A percentile compares a stretch with the other conserved stretches of the same genome.
phyloP scores from a whole-genome alignment of 2,888 invertebrate genomes.

The Sesia bembeciformis region DNA sequence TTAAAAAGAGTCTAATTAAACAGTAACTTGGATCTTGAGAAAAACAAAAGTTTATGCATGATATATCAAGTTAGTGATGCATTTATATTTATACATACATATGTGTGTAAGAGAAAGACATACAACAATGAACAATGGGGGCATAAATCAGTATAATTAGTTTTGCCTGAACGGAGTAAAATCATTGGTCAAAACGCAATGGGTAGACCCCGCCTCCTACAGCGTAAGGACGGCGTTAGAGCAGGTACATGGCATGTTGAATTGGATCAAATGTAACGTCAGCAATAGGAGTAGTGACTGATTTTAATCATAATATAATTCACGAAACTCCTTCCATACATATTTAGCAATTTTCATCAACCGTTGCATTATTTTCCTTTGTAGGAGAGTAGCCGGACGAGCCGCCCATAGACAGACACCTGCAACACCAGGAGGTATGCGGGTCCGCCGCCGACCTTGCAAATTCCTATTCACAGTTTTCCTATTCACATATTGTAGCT shows the following conservation, averaged over 20 bases:
- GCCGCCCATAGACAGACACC: too few relatives aligned
- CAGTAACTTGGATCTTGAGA: conserved; percentile 1
- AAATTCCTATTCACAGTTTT: too few relatives aligned
- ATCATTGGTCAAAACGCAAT: conserved; percentile 79
- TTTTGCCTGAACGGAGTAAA: conserved; percentile 77
- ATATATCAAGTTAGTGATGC: conserved; percentile 34
- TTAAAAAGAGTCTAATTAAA: conserved; percentile 3
- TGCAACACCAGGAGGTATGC: too few relatives aligned
- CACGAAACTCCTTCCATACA: background rate
- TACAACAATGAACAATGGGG: conserved; percentile 92
- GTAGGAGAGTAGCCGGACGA: too few relatives aligned
- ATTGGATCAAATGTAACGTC: conserved; percentile 57
- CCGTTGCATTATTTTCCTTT: too few relatives aligned
- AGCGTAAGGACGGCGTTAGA: conserved; percentile 46
- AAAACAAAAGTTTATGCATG: conserved; percentile 22
- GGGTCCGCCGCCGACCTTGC: too few relatives aligned
- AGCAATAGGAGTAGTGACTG: conserved; percentile 32
- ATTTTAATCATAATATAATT: background rate
- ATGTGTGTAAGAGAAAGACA: conserved; percentile 67
- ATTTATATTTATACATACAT: conserved; percentile 37
- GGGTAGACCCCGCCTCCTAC: conserved; percentile 72
- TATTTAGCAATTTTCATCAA: too few relatives aligned
- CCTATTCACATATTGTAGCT: too few relatives aligned
- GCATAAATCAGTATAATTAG: conserved; percentile 97
- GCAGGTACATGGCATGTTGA: conserved; percentile 45